Evolutionary conservation across 2,888 invertebrate species (phyloP), one percentile per base, ranked within the genome.

Genomic region (Entomobrya proxima): DNA sequence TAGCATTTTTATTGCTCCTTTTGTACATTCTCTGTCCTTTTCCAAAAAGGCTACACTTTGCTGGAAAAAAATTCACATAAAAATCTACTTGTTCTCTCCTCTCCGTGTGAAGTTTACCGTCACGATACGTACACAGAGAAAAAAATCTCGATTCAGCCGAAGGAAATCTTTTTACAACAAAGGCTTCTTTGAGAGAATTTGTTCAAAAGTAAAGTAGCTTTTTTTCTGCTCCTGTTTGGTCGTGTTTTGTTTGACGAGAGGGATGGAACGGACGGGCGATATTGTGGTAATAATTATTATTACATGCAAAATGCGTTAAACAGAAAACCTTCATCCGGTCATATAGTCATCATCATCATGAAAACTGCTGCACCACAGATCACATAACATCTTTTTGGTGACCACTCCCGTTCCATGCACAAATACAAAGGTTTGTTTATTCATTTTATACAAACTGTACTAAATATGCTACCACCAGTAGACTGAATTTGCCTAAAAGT

Each of bases 261-360:
- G 74, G 74, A 47, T 32, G 74, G 50, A 35, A 74, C 32, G 32
- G 30, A 30, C 7, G 61, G 30, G 67, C 30, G 24, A 21, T 4
- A 44, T 69, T 74, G 74, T 50, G 74, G 47, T 32, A 30, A 50
- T 58, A 76, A 76, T 55, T 37, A 55, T 58, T 76, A 58, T 27
- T 58, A 58, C 76, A 76, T 58, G 76, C 58, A 76, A 76, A 76
- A 76, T 76, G 76, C 37, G 35, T 78, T 64, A 78, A 61, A 78
- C 74, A 64, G 35, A 78, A 61, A 61, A 64, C 78, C 78, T 61
- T 78, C 78, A 78, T 78, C 64, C 64, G 55, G 55, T 58, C 50
- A 67, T 67, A 64, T 2, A 30, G 32, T 32, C 64, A 35, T 64
- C 35, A n/a, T 35, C 35, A 37, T 21, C 52, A 61, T 32, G 30